A percentile compares a stretch with the other conserved stretches of the same genome.
These are phyloP conservation scores for Thymallus thymallus DNA, from an alignment of 2,113 vertebrate genomes.

Conservation along the genomic window DNA sequence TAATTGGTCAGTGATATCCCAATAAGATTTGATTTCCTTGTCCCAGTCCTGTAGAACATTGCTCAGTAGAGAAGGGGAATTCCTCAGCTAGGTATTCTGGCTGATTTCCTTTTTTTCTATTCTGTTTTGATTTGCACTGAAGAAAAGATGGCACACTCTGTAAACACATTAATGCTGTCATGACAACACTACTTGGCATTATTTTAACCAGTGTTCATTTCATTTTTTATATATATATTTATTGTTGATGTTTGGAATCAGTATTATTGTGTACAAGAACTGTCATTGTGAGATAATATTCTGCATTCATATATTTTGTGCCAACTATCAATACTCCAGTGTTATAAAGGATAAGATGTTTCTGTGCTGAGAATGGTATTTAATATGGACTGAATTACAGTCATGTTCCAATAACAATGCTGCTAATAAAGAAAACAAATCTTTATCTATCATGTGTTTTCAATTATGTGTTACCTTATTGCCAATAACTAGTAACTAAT, in stretches of 20 bases:
- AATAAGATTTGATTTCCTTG: no score
- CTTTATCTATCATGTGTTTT: neutral
- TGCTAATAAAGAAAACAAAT: conserved; percentile 63
- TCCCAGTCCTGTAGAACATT: no score
- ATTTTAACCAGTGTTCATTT: neutral
- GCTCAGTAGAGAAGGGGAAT: no score
- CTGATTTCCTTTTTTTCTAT: neutral
- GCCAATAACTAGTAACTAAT: no score
- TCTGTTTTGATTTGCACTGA: conserved; percentile 34
- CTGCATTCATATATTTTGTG: conserved; percentile 67
- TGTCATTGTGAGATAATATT: conserved; percentile 37
- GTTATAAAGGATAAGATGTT: conserved; percentile 25
- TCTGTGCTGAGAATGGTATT: no score
- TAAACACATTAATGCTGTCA: neutral
- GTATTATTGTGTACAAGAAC: conserved; percentile 47
- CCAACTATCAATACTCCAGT: conserved; percentile 58
- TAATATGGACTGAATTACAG: conserved; percentile 16
- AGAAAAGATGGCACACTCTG: neutral
- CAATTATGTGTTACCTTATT: no score
- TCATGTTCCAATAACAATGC: conserved; percentile 52
- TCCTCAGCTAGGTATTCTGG: no score
- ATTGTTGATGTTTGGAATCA: conserved; percentile 35
- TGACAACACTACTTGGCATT: conserved; percentile 1
- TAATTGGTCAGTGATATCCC: no score
- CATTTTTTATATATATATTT: conserved; percentile 15